These are phyloP conservation scores for Pantherophis vulpinus DNA, from an alignment of 2,797 vertebrate species.

Conservation along the genomic window DNA sequence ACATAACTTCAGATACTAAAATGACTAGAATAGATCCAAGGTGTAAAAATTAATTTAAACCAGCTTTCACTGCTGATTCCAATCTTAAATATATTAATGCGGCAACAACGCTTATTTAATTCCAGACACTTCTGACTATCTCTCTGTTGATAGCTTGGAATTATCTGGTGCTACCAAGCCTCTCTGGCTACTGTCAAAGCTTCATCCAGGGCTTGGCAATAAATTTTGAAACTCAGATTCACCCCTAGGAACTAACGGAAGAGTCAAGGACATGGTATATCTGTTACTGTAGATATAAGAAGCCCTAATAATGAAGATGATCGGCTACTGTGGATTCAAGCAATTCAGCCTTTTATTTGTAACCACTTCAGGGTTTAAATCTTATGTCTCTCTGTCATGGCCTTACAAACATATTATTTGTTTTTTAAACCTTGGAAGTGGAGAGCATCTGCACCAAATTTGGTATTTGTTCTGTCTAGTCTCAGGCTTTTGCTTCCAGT, in stretches of 20 bases:
- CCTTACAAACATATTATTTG: background rate
- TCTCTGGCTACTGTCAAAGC: background rate
- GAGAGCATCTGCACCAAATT: background rate
- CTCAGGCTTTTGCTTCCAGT: background rate
- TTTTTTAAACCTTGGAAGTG: background rate
- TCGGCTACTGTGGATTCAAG: background rate
- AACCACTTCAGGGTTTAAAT: background rate
- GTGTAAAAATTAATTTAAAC: background rate
- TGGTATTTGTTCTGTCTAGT: background rate
- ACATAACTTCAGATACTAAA: background rate
- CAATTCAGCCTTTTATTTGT: background rate
- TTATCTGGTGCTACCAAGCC: background rate
- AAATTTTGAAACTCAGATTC: background rate
- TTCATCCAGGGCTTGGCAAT: background rate
- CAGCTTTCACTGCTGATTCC: background rate
- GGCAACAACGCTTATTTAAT: background rate
- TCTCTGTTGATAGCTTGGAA: background rate
- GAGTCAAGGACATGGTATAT: background rate
- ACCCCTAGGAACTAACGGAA: background rate
- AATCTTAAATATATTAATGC: background rate
- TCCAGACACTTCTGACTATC: background rate
- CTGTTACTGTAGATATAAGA: background rate
- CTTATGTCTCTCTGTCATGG: background rate
- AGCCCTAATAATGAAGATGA: background rate
- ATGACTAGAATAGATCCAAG: background rate